These are phyloP conservation scores for Phrynocephalus guinanensis DNA, from an alignment of 2,797 vertebrate genomes.

Conservation along the genomic window DNA sequence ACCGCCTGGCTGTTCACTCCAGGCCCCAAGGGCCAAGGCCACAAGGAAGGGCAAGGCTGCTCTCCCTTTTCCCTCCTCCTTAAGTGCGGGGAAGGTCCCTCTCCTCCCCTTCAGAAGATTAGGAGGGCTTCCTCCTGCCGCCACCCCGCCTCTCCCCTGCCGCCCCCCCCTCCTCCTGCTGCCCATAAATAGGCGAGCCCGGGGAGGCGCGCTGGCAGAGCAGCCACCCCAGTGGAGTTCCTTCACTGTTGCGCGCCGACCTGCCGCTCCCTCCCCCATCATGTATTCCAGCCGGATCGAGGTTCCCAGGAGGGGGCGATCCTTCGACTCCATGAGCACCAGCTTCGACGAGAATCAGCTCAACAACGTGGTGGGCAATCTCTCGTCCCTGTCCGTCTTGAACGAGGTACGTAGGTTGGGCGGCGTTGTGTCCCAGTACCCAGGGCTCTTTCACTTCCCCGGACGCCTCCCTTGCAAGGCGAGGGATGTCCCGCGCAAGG, in stretches of 20 bases:
- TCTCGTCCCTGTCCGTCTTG: background rate
- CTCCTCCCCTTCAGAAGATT: conserved; percentile 14
- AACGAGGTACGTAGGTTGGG: background rate
- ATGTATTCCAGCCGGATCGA: conserved; percentile 86
- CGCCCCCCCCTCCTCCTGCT: background rate
- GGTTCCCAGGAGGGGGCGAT: conserved; percentile 83
- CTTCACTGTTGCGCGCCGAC: background rate
- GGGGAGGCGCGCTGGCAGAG: background rate
- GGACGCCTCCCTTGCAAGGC: too few relatives aligned
- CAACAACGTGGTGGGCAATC: conserved; percentile 80
- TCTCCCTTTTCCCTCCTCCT: background rate
- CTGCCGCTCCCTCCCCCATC: background rate
- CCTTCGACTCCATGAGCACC: conserved; percentile 86
- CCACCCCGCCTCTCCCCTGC: conserved; percentile 13
- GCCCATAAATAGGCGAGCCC: conserved; percentile 24
- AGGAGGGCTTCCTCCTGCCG: background rate
- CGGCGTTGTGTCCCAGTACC: background rate
- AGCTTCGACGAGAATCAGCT: conserved; percentile 85
- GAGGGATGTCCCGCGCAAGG: background rate
- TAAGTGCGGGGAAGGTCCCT: background rate
- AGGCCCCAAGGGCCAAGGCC: too few relatives aligned
- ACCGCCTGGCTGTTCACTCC: too few relatives aligned
- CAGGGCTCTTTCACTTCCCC: background rate
- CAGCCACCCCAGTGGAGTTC: background rate
- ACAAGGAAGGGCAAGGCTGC: too few relatives aligned